Evolutionary conservation across 2,888 invertebrate species (phyloP), one percentile per base, ranked within the genome.

Genomic region (Tetanocera ferruginea): DNA sequence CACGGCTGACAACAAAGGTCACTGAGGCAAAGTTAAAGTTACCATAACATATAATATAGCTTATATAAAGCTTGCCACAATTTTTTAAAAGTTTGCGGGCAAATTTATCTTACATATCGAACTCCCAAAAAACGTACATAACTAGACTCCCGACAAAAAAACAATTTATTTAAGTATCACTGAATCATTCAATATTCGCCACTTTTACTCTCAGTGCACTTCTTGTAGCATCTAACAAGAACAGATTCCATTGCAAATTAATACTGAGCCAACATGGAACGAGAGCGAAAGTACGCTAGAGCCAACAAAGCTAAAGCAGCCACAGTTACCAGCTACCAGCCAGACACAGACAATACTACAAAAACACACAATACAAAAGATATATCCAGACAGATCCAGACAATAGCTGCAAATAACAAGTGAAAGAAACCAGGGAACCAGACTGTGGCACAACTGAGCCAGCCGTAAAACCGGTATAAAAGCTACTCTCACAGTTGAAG

Each of bases 211-310:
- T 49, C 43, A 14, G 67, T 67, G 43, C 49, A 49, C 49, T 49
- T 49, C 23, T 67, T 23, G 8, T n/a, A 23, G 43, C 9, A n/a
- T 11, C 19, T 19, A 19, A 19, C 43, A 43, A 67, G 23, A 67
- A 43, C 37, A 67, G 67, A 67, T n/a, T 67, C 37, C 67, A 49
- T 19, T 49, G 28, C 67, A 66, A 66, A 66, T 66, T 66, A 66
- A 66, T n/a, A 19, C 64, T 19, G 49, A 11, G 25, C 19, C 19
- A 49, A 9, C 19, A 14, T 23, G n/a, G 49, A 43, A 37, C 49
- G 67, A 67, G n/a, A 67, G 67, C 67, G 67, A 67, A 49, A 67
- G 43, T 67, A 3, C 49, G 43, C n/a, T 43, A 49, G 25, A 67
- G 67, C 23, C 67, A 67, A 60, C 4, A 31, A 60, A 4, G 25